These are phyloP conservation scores for Mya arenaria DNA, from an alignment of 1,140 invertebrate genomes.

Conservation along the genomic window DNA sequence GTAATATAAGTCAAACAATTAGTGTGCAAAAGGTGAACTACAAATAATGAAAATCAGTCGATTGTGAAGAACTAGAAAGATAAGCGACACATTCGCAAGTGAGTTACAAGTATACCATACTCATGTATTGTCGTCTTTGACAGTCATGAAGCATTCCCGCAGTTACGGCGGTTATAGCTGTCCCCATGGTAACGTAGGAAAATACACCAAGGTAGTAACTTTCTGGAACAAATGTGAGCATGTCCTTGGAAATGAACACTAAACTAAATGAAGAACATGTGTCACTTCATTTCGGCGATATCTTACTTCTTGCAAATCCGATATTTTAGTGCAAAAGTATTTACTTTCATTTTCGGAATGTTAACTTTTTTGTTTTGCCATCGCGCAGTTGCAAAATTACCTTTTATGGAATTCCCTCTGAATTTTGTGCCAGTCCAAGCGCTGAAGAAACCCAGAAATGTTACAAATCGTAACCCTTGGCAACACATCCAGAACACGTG, in stretches of 20 bases:
- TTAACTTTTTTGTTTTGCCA: background rate
- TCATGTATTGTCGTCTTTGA: conserved; percentile 32
- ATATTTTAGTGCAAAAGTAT: background rate
- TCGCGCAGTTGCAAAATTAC: background rate
- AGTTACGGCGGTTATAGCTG: conserved; percentile 26
- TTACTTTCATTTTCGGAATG: background rate
- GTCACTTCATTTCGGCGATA: background rate
- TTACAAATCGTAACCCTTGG: conserved; percentile 31
- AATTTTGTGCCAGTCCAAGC: conserved; percentile 18
- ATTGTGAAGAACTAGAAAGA: too few species aligned
- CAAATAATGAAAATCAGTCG: too few species aligned
- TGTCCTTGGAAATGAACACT: background rate
- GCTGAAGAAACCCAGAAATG: conserved; percentile 36
- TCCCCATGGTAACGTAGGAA: conserved; percentile 45
- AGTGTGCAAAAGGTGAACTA: too few species aligned
- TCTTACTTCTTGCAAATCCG: background rate
- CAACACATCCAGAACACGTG: conserved; percentile 51
- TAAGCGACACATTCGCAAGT: too few species aligned
- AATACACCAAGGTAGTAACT: conserved; percentile 43
- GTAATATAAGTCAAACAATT: too few species aligned
- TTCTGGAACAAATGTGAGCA: conserved; percentile 30
- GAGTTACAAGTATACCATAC: too few species aligned
- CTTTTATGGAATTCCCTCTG: conserved; percentile 15
- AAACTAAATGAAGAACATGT: background rate
- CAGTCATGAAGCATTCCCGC: conserved; percentile 42